These are phyloP conservation scores for Hydrotaea cyrtoneurina DNA, from an alignment of 2,888 invertebrate species.

Conservation along the genomic window DNA sequence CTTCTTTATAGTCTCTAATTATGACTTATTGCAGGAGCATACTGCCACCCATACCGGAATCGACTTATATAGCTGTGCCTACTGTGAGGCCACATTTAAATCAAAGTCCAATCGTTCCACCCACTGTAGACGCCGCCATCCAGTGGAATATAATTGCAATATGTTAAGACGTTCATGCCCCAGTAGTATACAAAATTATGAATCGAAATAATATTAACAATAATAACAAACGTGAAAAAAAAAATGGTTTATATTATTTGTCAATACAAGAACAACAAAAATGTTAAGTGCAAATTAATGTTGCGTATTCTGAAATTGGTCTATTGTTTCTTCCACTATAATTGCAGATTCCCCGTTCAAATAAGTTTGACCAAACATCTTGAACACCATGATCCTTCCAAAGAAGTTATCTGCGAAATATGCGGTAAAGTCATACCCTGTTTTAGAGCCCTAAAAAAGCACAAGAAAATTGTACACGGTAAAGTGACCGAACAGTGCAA, in stretches of 20 bases:
- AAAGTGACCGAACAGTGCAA: slow-evolving; percentile 48
- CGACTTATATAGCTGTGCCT: slow-evolving; percentile 76
- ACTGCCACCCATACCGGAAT: slow-evolving; percentile 77
- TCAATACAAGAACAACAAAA: no score
- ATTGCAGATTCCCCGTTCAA: slow-evolving; percentile 27
- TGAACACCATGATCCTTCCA: not conserved
- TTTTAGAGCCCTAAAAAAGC: not conserved
- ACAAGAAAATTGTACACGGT: not conserved
- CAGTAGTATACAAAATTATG: not conserved
- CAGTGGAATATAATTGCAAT: slow-evolving; percentile 72
- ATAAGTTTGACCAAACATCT: slow-evolving; percentile 5
- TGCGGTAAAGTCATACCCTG: slow-evolving; percentile 14
- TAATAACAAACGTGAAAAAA: no score
- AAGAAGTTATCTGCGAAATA: not conserved
- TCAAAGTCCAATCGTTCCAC: slow-evolving; percentile 77
- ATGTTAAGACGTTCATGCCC: slow-evolving; percentile 26
- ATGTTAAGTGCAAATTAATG: slow-evolving; percentile 18
- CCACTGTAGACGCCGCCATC: slow-evolving; percentile 77
- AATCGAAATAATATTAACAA: not conserved
- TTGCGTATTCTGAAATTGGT: slow-evolving; percentile 52
- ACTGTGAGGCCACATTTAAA: slow-evolving; percentile 77
- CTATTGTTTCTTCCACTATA: slow-evolving; percentile 43
- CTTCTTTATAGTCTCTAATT: no score
- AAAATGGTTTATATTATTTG: no score
- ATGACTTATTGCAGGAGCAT: slow-evolving; percentile 73